Evolutionary conservation across 64 coral and sea anemone genomes (phyloP).

Genomic region (Hydrozoanthus tunicans): DNA sequence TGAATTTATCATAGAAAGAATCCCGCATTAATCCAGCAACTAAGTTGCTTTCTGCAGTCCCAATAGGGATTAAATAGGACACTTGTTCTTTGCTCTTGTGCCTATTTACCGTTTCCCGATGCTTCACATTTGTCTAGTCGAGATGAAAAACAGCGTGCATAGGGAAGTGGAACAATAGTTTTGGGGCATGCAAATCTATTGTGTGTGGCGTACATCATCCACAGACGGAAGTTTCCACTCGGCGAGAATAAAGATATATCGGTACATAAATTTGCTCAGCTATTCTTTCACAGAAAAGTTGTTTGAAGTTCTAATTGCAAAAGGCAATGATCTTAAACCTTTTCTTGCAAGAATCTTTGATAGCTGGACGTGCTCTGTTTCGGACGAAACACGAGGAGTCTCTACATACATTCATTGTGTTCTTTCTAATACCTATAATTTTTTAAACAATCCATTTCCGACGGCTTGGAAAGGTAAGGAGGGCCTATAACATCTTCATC

Average conservation of each 20-base stretch:
- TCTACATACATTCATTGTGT: not conserved
- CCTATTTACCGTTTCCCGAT: not conserved
- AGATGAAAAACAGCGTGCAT: constrained; percentile 18
- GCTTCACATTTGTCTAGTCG: not conserved
- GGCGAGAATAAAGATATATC: constrained; percentile 18
- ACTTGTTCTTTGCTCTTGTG: not conserved
- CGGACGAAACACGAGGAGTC: not conserved
- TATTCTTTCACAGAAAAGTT: not conserved
- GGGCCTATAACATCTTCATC: too few relatives aligned
- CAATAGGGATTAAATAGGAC: not conserved
- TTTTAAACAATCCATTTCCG: not conserved
- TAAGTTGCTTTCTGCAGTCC: not conserved
- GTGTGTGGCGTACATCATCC: not conserved
- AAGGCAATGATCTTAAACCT: not conserved
- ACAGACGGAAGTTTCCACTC: constrained; percentile 47
- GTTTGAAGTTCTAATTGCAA: not conserved
- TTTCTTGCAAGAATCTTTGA: not conserved
- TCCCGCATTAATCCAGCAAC: not conserved
- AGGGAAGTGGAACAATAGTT: constrained; percentile 9
- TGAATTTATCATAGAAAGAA: not conserved
- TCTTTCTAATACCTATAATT: not conserved
- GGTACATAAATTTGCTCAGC: constrained; percentile 4
- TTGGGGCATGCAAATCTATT: not conserved
- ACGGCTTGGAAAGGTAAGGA: not conserved
- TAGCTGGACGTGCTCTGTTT: not conserved